These are phyloP conservation scores for Mastomys natalensis DNA, from an alignment of 2,113 vertebrate species.

Conservation along the genomic window DNA sequence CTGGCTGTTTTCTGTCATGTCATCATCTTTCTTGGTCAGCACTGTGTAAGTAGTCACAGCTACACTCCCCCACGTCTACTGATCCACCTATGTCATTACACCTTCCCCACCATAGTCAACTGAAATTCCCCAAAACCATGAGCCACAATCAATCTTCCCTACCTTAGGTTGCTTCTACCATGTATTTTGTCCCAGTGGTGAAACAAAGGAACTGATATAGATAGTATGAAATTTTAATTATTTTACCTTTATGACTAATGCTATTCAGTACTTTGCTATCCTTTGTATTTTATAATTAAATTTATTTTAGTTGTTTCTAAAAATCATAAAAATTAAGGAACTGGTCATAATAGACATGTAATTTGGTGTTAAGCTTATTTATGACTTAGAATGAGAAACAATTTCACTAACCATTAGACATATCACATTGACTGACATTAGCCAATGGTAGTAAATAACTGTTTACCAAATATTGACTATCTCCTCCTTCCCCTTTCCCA, in stretches of 20 bases:
- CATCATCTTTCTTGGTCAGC: background rate
- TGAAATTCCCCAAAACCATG: background rate
- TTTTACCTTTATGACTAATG: background rate
- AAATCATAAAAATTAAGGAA: background rate
- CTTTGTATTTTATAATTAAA: background rate
- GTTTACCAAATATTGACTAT: background rate
- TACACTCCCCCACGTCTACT: background rate
- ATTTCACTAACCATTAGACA: background rate
- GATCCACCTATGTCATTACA: background rate
- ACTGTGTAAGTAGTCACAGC: background rate
- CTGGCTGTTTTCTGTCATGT: background rate
- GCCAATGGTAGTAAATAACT: background rate
- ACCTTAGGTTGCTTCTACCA: no score
- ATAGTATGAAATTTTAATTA: background rate
- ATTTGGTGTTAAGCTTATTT: background rate
- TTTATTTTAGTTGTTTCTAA: background rate
- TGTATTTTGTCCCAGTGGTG: background rate
- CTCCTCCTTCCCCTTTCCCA: background rate
- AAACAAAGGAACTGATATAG: background rate
- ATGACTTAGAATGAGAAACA: background rate
- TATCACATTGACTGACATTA: background rate
- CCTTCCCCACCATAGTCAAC: background rate
- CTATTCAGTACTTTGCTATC: background rate
- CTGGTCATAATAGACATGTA: background rate
- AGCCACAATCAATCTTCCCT: background rate